Percentiles rank a stretch among this genome's conserved stretches.
Evolutionary conservation across 1,140 invertebrate genomes (phyloP).

Genomic region (Calosoma granatense): DNA sequence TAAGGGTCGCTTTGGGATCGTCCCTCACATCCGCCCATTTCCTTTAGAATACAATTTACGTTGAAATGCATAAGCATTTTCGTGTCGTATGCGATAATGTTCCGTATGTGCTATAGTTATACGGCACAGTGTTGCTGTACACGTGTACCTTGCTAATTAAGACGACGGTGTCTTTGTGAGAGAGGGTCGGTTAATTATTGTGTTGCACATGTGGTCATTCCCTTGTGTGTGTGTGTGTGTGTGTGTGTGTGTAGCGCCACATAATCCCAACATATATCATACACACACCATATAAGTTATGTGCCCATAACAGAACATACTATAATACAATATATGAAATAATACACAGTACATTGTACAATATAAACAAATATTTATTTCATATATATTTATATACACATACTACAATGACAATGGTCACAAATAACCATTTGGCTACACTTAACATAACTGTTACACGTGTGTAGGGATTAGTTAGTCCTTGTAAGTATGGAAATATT

Average conservation of each 20-base stretch:
- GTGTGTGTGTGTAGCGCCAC: neutral
- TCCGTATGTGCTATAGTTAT: neutral
- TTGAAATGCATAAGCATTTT: neutral
- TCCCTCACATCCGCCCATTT: neutral
- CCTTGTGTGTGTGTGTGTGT: neutral
- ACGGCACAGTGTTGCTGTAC: neutral
- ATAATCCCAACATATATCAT: neutral
- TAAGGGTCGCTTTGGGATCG: too few species aligned
- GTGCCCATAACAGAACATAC: neutral
- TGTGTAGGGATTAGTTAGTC: neutral
- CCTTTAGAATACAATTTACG: neutral
- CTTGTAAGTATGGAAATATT: neutral
- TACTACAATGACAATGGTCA: neutral
- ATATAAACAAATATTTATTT: neutral
- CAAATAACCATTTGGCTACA: neutral
- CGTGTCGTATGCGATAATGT: neutral
- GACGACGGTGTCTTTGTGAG: neutral
- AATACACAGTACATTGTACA: neutral
- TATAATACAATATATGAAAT: neutral
- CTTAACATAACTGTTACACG: neutral
- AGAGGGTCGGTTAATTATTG: neutral
- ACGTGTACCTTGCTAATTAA: constrained; percentile 1
- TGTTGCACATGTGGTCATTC: constrained; percentile 5
- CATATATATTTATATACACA: too few species aligned
- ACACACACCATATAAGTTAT: neutral